A percentile compares a stretch with the other conserved stretches of the same genome.
These are phyloP conservation scores for Pygocentrus nattereri DNA, from an alignment of 2,797 vertebrate genomes.

Conservation along the genomic window DNA sequence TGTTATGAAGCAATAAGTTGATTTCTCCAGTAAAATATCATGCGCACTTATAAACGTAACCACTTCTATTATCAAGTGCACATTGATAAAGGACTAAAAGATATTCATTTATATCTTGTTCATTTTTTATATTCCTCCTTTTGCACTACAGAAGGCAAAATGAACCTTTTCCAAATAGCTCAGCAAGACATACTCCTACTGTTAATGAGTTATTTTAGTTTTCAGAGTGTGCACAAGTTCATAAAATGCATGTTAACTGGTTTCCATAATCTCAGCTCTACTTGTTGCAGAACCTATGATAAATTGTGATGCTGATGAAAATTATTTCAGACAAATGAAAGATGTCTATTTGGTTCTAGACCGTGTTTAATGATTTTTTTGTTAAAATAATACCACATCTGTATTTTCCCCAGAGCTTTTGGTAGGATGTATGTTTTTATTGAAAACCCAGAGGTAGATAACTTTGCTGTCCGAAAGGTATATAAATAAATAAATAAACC, in stretches of 20 bases:
- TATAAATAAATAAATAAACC: too few species aligned
- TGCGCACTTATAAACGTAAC: neutral
- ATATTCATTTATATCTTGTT: neutral
- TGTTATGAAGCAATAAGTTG: constrained; percentile 9
- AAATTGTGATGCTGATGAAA: neutral
- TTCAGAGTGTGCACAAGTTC: neutral
- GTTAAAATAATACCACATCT: neutral
- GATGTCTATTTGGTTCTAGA: neutral
- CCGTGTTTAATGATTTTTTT: neutral
- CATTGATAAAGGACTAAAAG: neutral
- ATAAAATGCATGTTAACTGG: neutral
- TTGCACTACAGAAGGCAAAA: constrained; percentile 5
- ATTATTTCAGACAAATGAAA: neutral
- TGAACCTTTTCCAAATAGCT: neutral
- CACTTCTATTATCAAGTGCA: neutral
- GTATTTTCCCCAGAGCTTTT: neutral
- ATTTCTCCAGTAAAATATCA: neutral
- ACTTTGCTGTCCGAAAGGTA: too few species aligned
- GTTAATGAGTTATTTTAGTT: neutral
- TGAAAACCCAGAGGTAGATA: neutral
- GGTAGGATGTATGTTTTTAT: neutral
- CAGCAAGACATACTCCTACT: neutral
- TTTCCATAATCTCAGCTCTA: neutral
- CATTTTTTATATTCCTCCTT: neutral
- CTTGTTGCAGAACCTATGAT: neutral